phyloP scores from a whole-genome alignment of 2,888 invertebrate species.

The Cheilosia vulpina region DNA sequence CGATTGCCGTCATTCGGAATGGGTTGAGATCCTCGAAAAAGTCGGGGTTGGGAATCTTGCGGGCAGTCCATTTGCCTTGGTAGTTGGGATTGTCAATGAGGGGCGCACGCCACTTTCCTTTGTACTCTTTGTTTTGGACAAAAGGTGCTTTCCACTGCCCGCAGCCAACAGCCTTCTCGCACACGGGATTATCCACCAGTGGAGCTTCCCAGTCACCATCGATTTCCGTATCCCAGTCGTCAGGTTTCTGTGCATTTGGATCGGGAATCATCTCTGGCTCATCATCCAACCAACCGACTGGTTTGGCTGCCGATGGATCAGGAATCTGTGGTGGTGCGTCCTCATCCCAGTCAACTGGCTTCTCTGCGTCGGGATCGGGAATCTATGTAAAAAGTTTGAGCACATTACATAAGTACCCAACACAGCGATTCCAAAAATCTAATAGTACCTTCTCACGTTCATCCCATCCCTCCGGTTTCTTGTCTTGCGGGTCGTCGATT shows the following conservation, averaged over 20 bases:
- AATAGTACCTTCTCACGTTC: slow-evolving; percentile 90
- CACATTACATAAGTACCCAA: neutral
- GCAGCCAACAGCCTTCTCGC: slow-evolving; percentile 92
- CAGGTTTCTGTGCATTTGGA: slow-evolving; percentile 93
- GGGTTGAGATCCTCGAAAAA: slow-evolving; percentile 96
- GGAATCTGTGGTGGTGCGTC: slow-evolving; percentile 94
- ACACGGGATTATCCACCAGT: slow-evolving; percentile 94
- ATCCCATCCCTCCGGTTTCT: slow-evolving; percentile 97
- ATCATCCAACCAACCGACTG: slow-evolving; percentile 96
- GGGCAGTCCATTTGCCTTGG: slow-evolving; percentile 97
- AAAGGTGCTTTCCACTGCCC: slow-evolving; percentile 94
- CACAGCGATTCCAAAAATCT: neutral
- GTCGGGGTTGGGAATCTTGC: slow-evolving; percentile 94
- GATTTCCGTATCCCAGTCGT: slow-evolving; percentile 99
- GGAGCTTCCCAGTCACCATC: slow-evolving; percentile 99
- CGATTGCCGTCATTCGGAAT: slow-evolving; percentile 95
- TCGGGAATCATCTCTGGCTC: slow-evolving; percentile 95
- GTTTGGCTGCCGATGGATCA: slow-evolving; percentile 92
- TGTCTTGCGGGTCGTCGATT: slow-evolving; percentile 95
- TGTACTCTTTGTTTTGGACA: slow-evolving; percentile 95
- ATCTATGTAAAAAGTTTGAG: slow-evolving; percentile 84
- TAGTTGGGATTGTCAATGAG: slow-evolving; percentile 96
- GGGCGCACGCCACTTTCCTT: slow-evolving; percentile 96
- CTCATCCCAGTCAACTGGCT: slow-evolving; percentile 99
- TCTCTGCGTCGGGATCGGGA: slow-evolving; percentile 93